These are phyloP conservation scores for Drosophila incognita DNA, from an alignment of 2,888 invertebrate genomes.

Conservation along the genomic window DNA sequence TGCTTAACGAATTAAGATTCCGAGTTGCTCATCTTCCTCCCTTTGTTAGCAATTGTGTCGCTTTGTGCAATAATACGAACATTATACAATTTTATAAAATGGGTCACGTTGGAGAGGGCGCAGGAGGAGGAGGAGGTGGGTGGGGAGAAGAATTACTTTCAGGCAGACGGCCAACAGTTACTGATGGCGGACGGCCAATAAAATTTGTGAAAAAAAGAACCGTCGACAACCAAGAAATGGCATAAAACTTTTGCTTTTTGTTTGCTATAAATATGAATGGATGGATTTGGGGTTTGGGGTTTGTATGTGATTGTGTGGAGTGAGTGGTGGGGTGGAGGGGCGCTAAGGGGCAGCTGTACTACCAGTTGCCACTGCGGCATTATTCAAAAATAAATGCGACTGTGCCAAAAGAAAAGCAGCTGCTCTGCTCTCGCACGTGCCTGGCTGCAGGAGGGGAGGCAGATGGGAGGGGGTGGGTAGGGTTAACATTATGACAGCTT, in stretches of 20 bases:
- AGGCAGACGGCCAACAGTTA: slow-evolving; percentile 34
- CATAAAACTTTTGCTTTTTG: slow-evolving; percentile 78
- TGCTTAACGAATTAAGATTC: slow-evolving; percentile 40
- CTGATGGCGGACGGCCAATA: slow-evolving; percentile 76
- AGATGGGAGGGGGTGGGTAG: not conserved
- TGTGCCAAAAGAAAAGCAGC: slow-evolving; percentile 27
- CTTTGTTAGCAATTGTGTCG: slow-evolving; percentile 36
- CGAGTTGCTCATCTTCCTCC: not conserved
- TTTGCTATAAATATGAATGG: slow-evolving; percentile 79
- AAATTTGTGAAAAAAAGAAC: slow-evolving; percentile 74
- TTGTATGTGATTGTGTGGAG: slow-evolving; percentile 11
- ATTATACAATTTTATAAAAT: slow-evolving; percentile 74
- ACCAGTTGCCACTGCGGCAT: slow-evolving; percentile 64
- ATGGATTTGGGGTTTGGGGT: slow-evolving; percentile 72
- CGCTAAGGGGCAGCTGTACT: not conserved
- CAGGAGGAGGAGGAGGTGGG: not conserved
- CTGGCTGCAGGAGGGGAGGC: not conserved
- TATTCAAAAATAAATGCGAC: slow-evolving; percentile 40
- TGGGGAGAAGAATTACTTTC: slow-evolving; percentile 27
- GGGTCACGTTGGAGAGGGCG: slow-evolving; percentile 63
- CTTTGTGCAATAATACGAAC: slow-evolving; percentile 71
- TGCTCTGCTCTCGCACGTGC: slow-evolving; percentile 27
- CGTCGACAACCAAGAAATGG: slow-evolving; percentile 71
- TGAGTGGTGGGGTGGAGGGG: not conserved
- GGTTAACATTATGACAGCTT: slow-evolving; percentile 61